Conservation (phyloP, 37 sponge, comb jelly and placozoan species). For the Ephydatia muelleri region DNA sequence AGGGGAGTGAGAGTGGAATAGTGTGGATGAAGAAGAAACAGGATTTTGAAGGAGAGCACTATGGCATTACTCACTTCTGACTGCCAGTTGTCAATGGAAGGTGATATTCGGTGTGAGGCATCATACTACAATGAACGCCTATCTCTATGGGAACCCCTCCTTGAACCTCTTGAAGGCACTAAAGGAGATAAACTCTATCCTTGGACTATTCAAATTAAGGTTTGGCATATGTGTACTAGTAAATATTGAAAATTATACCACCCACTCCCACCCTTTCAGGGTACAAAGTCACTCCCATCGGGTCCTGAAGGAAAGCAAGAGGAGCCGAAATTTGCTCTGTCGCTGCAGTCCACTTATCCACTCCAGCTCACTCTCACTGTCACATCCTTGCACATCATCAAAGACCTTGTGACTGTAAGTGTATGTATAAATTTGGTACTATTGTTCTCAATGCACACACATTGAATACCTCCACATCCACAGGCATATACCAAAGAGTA, state of each 20-base stretch:
- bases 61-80: neutral
- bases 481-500: conserved; percentile 58
- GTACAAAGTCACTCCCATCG: neutral
- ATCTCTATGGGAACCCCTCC: conserved; percentile 83
- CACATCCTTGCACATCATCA: conserved; percentile 58
- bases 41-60: neutral
- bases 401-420: conserved; percentile 54
- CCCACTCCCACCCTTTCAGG: conserved; percentile 6
- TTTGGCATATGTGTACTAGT: conserved; percentile 5
- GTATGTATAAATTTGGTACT: neutral
- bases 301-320: neutral
- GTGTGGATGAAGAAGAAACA: neutral
- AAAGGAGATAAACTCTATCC: conserved; percentile 31
- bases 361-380: conserved; percentile 67
- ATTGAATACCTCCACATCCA: neutral
- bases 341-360: conserved; percentile 39
- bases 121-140: conserved; percentile 77
- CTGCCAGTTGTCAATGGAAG: conserved; percentile 33
- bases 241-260: neutral
- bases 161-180: conserved; percentile 63
- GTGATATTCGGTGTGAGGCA: conserved; percentile 52
- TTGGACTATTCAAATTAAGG: conserved; percentile 53
- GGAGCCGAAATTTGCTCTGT: conserved; percentile 34
- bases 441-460: neutral
- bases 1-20: neutral